Evolutionary conservation across 2,888 invertebrate genomes (phyloP).

Genomic region (Lapara coniferarum): DNA sequence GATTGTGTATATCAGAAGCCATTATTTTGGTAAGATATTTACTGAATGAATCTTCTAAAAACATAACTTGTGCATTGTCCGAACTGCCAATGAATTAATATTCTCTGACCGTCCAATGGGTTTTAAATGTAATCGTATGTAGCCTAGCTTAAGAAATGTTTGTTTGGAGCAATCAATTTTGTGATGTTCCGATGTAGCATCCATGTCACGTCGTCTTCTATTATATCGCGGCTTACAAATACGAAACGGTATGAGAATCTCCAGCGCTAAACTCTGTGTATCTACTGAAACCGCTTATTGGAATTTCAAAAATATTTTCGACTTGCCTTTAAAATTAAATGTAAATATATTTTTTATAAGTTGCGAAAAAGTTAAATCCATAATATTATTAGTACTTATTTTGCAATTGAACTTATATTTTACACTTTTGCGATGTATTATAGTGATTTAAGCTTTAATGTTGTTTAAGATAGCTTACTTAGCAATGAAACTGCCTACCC

Average conservation of each 20-base stretch:
- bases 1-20: no score
- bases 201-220: constrained; percentile 49
- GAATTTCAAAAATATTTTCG: background rate
- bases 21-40: no score
- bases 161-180: constrained; percentile 43
- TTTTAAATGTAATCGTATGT: constrained; percentile 10
- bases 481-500: no score
- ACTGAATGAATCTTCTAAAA: no score
- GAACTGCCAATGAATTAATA: background rate
- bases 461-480: no score
- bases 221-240: constrained; percentile 41
- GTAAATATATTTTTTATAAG: background rate
- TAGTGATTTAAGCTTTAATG: no score
- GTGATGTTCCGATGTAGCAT: constrained; percentile 43
- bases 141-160: constrained; percentile 36
- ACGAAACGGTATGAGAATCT: constrained; percentile 38
- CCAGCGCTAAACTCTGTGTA: constrained; percentile 22
- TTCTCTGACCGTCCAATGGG: background rate
- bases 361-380: background rate
- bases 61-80: background rate
- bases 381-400: no score
- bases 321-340: background rate
- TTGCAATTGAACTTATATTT: no score
- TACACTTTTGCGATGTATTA: no score
- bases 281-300: background rate